phyloP scores from a whole-genome alignment of 2,888 invertebrate species.

The Euplagia quadripunctaria region DNA sequence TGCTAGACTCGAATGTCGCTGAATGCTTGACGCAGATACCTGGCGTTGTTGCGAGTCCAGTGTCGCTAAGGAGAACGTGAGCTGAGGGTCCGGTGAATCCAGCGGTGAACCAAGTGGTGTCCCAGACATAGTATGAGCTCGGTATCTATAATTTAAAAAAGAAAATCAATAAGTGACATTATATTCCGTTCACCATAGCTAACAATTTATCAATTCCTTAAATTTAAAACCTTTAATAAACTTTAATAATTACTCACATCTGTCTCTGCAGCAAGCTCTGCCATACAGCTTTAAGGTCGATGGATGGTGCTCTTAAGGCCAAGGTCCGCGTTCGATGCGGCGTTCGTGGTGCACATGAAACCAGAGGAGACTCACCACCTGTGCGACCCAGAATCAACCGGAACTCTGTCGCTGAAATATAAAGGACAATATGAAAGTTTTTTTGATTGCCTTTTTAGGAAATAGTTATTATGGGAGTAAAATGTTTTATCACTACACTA shows the following conservation, averaged over 20 bases:
- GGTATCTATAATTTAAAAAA: constrained; percentile 89
- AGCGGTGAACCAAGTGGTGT: constrained; percentile 94
- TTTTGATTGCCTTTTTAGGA: neutral
- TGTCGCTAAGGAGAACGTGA: constrained; percentile 89
- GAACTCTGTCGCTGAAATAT: constrained; percentile 92
- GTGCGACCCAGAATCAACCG: constrained; percentile 91
- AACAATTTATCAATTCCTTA: too few species aligned
- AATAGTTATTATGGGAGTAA: neutral
- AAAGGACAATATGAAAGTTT: neutral
- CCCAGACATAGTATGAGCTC: constrained; percentile 93
- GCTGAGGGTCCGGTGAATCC: constrained; percentile 92
- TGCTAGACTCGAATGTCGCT: constrained; percentile 81
- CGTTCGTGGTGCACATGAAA: constrained; percentile 91
- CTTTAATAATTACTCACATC: constrained; percentile 88
- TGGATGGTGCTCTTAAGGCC: constrained; percentile 92
- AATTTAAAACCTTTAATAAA: neutral
- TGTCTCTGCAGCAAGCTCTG: constrained; percentile 95
- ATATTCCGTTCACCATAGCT: neutral
- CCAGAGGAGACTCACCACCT: constrained; percentile 91
- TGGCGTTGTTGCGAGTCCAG: constrained; percentile 88
- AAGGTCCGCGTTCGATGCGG: constrained; percentile 91
- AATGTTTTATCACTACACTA: too few species aligned
- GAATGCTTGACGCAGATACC: constrained; percentile 87
- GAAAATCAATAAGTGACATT: neutral
- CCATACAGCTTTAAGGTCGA: constrained; percentile 96